These are phyloP conservation scores for Pteronura brasiliensis DNA, from an alignment of 2,113 vertebrate species.

Conservation along the genomic window DNA sequence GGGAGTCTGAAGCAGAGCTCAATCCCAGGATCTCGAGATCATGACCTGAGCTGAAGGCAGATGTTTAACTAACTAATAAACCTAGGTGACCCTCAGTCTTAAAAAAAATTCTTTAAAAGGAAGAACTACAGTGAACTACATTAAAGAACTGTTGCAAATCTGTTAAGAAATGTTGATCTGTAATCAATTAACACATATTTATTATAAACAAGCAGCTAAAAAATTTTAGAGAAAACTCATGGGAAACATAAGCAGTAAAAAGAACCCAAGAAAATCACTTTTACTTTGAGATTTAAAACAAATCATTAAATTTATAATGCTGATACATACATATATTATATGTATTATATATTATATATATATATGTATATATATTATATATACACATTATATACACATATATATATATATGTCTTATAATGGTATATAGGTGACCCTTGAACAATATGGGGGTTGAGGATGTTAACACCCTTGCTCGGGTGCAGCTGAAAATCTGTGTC, in stretches of 20 bases:
- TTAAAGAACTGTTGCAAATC: not conserved
- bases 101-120: not conserved
- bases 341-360: not conserved
- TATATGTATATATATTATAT: not conserved
- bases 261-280: not conserved
- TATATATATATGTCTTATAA: not conserved
- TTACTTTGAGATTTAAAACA: conserved; percentile 21
- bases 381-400: not conserved
- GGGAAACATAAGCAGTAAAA: not conserved
- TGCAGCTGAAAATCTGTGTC: not conserved
- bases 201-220: not conserved
- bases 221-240: not conserved
- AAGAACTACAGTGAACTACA: not conserved
- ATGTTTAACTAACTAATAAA: not conserved
- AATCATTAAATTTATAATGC: not conserved
- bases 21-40: no score
- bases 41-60: no score
- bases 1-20: no score
- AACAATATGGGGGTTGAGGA: not conserved
- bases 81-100: not conserved
- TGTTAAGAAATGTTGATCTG: not conserved
- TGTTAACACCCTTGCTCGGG: not conserved
- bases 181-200: not conserved
- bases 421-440: not conserved
- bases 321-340: not conserved